phyloP scores from a whole-genome alignment of 2,888 invertebrate species.

The Scaptomyza reducta region DNA sequence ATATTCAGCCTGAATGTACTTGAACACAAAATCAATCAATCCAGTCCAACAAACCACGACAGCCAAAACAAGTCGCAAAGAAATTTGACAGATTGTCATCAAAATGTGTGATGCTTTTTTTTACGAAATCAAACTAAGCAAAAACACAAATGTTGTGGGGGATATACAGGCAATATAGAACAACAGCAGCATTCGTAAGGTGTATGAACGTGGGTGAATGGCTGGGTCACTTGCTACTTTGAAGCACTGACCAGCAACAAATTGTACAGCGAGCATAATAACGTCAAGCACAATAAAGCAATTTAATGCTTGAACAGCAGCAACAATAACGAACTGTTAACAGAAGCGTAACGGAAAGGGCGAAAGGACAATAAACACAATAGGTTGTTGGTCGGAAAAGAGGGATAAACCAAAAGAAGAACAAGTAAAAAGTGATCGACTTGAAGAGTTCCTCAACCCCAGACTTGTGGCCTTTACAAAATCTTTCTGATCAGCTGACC shows the following conservation, averaged over 20 bases:
- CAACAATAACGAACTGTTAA: conserved; percentile 47
- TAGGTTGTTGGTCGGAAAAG: no score
- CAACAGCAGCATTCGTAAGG: no score
- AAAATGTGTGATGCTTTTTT: conserved; percentile 24
- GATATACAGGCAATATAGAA: no score
- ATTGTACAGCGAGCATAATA: conserved; percentile 67
- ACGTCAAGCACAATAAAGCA: conserved; percentile 78
- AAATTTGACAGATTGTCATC: conserved; percentile 29
- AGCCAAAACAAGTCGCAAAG: background rate
- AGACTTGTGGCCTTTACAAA: no score
- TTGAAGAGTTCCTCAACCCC: no score
- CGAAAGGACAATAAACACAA: background rate
- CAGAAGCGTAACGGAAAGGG: conserved; percentile 2
- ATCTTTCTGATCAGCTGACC: no score
- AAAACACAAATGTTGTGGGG: no score
- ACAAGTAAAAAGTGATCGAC: no score
- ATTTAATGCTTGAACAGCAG: conserved; percentile 69
- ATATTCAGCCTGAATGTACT: conserved; percentile 16
- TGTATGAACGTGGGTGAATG: background rate
- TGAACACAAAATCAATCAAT: conserved; percentile 14
- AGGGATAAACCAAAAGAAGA: no score
- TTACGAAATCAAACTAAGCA: conserved; percentile 24
- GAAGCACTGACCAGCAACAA: conserved; percentile 54
- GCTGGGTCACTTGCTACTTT: conserved; percentile 2
- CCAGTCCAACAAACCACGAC: background rate